Percentiles rank a stretch among this genome's conserved stretches.
phyloP scores from a whole-genome alignment of 1,140 invertebrate species.

The Aplysia californica region DNA sequence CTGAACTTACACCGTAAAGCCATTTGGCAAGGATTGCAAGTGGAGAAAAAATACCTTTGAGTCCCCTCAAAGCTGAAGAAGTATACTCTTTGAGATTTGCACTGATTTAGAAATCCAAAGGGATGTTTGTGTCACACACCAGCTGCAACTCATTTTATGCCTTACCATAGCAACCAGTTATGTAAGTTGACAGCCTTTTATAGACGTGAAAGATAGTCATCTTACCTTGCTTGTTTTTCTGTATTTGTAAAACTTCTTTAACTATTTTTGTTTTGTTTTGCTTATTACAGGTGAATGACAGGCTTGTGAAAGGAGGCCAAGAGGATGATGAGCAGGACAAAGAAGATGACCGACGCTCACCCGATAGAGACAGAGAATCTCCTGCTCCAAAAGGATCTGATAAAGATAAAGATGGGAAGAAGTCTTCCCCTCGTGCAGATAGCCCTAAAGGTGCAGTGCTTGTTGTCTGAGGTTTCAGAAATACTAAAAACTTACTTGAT shows the following conservation, averaged over 20 bases:
- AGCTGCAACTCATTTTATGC: neutral
- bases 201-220: neutral
- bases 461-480: no score
- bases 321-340: neutral
- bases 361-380: neutral
- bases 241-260: neutral
- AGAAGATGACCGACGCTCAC: neutral
- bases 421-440: no score
- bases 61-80: no score
- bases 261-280: neutral
- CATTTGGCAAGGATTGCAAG: no score
- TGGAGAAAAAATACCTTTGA: no score
- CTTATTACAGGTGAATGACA: neutral
- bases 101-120: neutral
- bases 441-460: no score
- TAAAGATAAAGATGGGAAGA: neutral
- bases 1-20: no score
- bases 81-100: no score
- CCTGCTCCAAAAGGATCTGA: neutral
- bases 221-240: neutral
- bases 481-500: no score
- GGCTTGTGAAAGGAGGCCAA: conserved; percentile 4
- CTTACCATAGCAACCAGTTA: neutral
- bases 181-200: neutral
- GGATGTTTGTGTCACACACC: neutral